Percentiles rank a stretch among this genome's conserved stretches.
phyloP scores from a whole-genome alignment of 2,888 invertebrate genomes.

The Cephus sareptanus region DNA sequence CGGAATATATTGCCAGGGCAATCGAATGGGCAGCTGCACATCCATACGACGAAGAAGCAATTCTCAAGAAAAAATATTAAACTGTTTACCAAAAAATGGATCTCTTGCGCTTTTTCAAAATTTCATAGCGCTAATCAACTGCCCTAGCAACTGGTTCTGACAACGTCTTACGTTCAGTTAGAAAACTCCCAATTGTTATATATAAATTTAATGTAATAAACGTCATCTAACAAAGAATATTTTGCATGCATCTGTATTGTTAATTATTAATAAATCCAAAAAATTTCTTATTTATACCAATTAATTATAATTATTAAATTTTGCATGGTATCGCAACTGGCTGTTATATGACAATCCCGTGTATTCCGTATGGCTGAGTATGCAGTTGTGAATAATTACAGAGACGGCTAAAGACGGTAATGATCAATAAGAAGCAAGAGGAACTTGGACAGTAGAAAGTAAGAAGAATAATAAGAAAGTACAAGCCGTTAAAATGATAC shows the following conservation, averaged over 20 bases:
- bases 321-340: neutral
- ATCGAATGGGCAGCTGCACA: slow-evolving; percentile 14
- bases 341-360: neutral
- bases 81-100: too few species aligned
- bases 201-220: neutral
- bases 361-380: neutral
- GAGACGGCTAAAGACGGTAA: neutral
- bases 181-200: neutral
- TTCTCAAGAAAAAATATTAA: neutral
- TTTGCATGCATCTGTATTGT: neutral
- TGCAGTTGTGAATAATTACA: neutral
- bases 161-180: neutral
- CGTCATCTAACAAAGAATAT: too few species aligned
- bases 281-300: neutral
- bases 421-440: neutral
- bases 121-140: neutral
- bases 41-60: slow-evolving; percentile 11
- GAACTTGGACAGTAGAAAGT: neutral
- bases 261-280: neutral
- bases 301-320: neutral
- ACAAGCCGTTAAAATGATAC: neutral
- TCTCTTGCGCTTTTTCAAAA: neutral
- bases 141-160: neutral
- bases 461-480: neutral
- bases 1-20: neutral